Conservation (phyloP, 2,888 invertebrate genomes). For the Pachliopta kotzebuea region DNA sequence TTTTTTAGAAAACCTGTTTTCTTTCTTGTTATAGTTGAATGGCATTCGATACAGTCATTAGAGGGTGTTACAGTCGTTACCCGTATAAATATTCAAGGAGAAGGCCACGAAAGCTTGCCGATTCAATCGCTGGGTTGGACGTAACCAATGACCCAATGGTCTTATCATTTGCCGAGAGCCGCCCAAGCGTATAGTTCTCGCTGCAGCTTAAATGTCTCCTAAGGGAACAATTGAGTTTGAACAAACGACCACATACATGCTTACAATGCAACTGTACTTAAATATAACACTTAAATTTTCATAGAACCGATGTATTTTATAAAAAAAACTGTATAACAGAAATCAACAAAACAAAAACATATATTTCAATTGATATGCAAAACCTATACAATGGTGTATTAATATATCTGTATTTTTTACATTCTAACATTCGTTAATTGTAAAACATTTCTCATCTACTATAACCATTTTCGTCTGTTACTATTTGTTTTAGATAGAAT, state of each 20-base stretch:
- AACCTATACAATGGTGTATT: no score
- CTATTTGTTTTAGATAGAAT: no score
- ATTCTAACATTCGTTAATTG: not conserved
- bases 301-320: no score
- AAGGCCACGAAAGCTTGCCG: slow-evolving; percentile 57
- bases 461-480: no score
- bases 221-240: slow-evolving; percentile 30
- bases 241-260: slow-evolving; percentile 30
- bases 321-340: no score
- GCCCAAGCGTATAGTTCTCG: slow-evolving; percentile 35
- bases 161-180: slow-evolving; percentile 37
- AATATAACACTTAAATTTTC: slow-evolving; percentile 28
- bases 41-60: slow-evolving; percentile 55
- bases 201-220: slow-evolving; percentile 35
- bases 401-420: not conserved
- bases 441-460: not conserved
- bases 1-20: slow-evolving; percentile 13
- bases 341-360: no score
- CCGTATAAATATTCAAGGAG: slow-evolving; percentile 68
- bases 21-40: slow-evolving; percentile 33
- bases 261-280: slow-evolving; percentile 21
- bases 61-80: slow-evolving; percentile 58
- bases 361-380: no score
- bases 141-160: slow-evolving; percentile 59
- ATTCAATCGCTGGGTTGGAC: slow-evolving; percentile 62